These are phyloP conservation scores for Cecidostiba fungosa DNA, from an alignment of 2,888 invertebrate genomes.

Conservation along the genomic window DNA sequence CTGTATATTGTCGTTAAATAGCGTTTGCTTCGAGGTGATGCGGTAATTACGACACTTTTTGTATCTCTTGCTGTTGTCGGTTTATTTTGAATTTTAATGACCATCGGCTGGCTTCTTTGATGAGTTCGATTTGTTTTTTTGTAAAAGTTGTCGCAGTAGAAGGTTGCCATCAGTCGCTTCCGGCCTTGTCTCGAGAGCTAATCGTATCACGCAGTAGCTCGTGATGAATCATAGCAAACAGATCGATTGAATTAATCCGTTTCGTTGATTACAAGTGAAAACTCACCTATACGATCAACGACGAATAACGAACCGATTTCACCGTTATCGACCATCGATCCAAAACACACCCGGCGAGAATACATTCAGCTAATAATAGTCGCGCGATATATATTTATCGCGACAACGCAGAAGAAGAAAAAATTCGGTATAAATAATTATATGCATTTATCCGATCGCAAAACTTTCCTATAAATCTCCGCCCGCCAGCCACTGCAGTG, in stretches of 20 bases:
- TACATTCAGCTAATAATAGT: background rate
- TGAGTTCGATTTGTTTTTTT: background rate
- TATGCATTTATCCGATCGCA: slow-evolving; percentile 6
- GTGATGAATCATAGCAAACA: background rate
- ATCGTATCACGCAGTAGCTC: background rate
- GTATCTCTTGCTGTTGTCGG: too few species aligned
- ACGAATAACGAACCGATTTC: background rate
- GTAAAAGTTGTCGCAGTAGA: too few species aligned
- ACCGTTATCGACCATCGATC: background rate
- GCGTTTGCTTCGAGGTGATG: background rate
- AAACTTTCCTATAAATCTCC: slow-evolving; percentile 34
- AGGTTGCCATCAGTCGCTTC: background rate
- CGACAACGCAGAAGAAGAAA: background rate
- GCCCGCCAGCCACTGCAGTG: background rate
- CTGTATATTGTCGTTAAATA: background rate
- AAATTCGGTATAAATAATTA: slow-evolving; percentile 1
- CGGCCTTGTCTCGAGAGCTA: background rate
- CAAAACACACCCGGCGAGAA: background rate
- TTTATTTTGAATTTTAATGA: slow-evolving; percentile 1
- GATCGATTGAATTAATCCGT: background rate
- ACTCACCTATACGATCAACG: background rate
- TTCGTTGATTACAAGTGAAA: background rate
- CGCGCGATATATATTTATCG: background rate
- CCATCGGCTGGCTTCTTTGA: background rate
- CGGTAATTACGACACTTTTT: background rate